Evolutionary conservation across 1,140 invertebrate species (phyloP).

Genomic region (Holotrichia oblita): DNA sequence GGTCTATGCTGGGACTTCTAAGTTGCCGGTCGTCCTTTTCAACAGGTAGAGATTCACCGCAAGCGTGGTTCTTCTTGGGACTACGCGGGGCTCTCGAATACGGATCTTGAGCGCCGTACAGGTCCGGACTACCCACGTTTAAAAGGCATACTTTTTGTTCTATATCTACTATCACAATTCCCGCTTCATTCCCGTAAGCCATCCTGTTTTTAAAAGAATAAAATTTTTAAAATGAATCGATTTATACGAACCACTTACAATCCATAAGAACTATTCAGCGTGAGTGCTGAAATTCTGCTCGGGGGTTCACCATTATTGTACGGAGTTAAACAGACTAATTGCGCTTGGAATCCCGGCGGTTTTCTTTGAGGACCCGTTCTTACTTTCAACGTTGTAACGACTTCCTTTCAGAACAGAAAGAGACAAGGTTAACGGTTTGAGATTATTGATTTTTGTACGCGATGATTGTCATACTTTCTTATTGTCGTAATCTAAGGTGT

Average conservation of each 20-base stretch:
- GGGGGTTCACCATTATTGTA: slow-evolving; percentile 82
- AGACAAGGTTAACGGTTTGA: no score
- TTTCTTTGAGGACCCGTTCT: slow-evolving; percentile 81
- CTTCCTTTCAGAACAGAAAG: slow-evolving; percentile 6
- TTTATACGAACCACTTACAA: slow-evolving; percentile 78
- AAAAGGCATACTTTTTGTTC: slow-evolving; percentile 90
- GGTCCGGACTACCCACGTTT: slow-evolving; percentile 84
- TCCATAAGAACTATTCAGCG: slow-evolving; percentile 95
- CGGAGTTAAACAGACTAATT: slow-evolving; percentile 91
- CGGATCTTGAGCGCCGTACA: slow-evolving; percentile 89
- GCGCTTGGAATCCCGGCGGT: slow-evolving; percentile 92
- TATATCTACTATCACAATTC: slow-evolving; percentile 93
- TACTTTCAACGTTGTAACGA: slow-evolving; percentile 69
- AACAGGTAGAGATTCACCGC: slow-evolving; percentile 49
- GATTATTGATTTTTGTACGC: no score
- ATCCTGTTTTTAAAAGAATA: slow-evolving; percentile 70
- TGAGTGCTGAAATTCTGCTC: slow-evolving; percentile 86
- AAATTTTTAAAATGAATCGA: not conserved
- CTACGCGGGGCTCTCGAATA: slow-evolving; percentile 86
- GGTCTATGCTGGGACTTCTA: slow-evolving; percentile 89
- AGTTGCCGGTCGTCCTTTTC: slow-evolving; percentile 73
- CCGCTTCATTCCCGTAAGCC: slow-evolving; percentile 96
- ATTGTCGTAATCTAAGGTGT: slow-evolving; percentile 67
- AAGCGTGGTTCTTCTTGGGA: slow-evolving; percentile 69
- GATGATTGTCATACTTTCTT: slow-evolving; percentile 67